Conservation (phyloP, 30 jellyfish, hydroid and myxozoan genomes). For the Nemopilema nomurai region DNA sequence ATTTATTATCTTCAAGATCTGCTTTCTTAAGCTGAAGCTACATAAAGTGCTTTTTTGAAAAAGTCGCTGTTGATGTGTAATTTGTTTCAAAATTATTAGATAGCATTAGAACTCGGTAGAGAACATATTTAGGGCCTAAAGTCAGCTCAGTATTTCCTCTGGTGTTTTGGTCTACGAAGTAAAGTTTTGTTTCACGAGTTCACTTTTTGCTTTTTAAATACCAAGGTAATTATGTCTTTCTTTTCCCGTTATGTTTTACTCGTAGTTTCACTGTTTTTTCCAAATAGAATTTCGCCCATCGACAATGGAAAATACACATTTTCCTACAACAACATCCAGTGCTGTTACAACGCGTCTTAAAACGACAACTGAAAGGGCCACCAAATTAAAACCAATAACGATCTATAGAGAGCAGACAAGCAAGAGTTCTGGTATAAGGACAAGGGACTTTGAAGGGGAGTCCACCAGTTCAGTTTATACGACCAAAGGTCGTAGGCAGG, state of each 20-base stretch:
- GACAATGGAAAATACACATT: slow-evolving; percentile 8
- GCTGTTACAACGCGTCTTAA: slow-evolving; percentile 22
- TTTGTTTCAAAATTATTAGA: too few relatives aligned
- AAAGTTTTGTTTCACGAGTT: too few relatives aligned
- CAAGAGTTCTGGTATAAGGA: slow-evolving; percentile 1
- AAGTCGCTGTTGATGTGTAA: too few relatives aligned
- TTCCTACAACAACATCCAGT: slow-evolving; percentile 27
- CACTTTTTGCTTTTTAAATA: not conserved
- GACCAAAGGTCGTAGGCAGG: slow-evolving; percentile 9
- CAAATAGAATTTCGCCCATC: slow-evolving; percentile 28
- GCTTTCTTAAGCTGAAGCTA: too few relatives aligned
- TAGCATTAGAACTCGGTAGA: too few relatives aligned
- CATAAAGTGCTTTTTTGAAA: too few relatives aligned
- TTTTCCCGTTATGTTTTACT: not conserved
- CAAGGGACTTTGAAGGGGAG: slow-evolving; percentile 2
- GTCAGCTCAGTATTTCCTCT: too few relatives aligned
- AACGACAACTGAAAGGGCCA: slow-evolving; percentile 48
- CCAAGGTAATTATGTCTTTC: not conserved
- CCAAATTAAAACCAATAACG: slow-evolving; percentile 50
- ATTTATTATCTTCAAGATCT: too few relatives aligned
- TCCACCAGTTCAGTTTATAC: slow-evolving; percentile 6
- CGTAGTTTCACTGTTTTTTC: not conserved
- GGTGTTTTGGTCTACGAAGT: too few relatives aligned
- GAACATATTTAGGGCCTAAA: too few relatives aligned
- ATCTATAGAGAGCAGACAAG: not conserved